These are phyloP conservation scores for Poecilia latipinna DNA, from an alignment of 2,113 vertebrate species.

Conservation along the genomic window DNA sequence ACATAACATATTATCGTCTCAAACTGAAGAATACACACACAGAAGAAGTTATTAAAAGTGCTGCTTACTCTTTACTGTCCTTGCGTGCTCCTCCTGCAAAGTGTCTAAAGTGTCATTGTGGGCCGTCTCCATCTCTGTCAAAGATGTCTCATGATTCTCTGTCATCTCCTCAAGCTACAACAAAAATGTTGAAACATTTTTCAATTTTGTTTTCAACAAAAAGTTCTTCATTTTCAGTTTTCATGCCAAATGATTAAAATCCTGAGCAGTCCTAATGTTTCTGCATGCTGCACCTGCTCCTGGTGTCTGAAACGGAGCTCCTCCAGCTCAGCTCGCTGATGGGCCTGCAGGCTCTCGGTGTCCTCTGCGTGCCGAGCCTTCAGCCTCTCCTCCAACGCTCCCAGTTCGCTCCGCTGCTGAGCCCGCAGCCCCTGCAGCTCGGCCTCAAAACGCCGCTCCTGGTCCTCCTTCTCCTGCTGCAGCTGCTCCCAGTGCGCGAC, in stretches of 20 bases:
- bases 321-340: constrained; percentile 70
- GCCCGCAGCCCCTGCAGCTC: constrained; percentile 82
- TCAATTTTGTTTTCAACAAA: background rate
- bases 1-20: background rate
- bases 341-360: constrained; percentile 75
- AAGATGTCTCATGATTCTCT: constrained; percentile 81
- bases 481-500: constrained; percentile 86
- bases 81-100: constrained; percentile 88
- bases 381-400: constrained; percentile 83
- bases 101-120: constrained; percentile 82
- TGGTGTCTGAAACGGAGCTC: constrained; percentile 70
- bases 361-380: constrained; percentile 77
- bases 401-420: constrained; percentile 86
- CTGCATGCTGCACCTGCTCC: constrained; percentile 69
- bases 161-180: constrained; percentile 89
- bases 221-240: no score
- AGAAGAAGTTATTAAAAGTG: background rate
- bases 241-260: background rate
- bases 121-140: constrained; percentile 85
- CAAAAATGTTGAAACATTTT: background rate
- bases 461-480: constrained; percentile 89
- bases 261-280: no score
- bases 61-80: constrained; percentile 87
- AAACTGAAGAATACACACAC: background rate
- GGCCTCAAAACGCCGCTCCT: constrained; percentile 86